Evolutionary conservation across 2,888 invertebrate genomes (phyloP), one percentile per base, ranked within the genome.

Genomic region (Adelphocoris suturalis): DNA sequence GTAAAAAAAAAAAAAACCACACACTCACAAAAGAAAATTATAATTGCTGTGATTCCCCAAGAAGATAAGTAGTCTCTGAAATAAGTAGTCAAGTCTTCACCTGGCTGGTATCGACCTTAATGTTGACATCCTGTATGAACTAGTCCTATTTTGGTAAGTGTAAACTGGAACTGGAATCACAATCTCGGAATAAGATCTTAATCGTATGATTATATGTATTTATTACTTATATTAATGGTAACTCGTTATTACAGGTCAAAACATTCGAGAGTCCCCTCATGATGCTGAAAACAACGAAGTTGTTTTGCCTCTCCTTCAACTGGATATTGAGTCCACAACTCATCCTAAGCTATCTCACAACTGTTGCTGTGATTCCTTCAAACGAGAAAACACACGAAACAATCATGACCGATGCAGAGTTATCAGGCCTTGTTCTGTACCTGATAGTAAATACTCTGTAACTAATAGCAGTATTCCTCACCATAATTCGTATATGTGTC

Each of bases 401-500:
- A 91, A 91, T 48, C 91, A 91, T 82, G 91, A 91, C 55, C 91
- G 91, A 84, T 91, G 91, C 68, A 91, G 47, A 27, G 76, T 48
- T 52, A 48, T 90, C 28, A 57, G 90, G n/a, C 90, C 91, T 46
- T 89, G 88, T 80, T 91, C 91, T 27, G 48, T 89, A n/a, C 90
- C 90, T 3, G 87, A 80, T 37, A 90, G 89, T 19, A 78, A 86
- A n/a, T 68, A 89, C 27, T 75, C 84, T 19, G 27, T 61, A 28
- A 85, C 81, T 48, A 81, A 75, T 55, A 75, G 61, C 82, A 90
- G 91, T 90, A 90, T 90, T 85, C 90, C 89, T 52, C 90, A 91
- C 75, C 91, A 89, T 47, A 91, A 90, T 89, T 91, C 91, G 7
- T 91, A 90, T 46, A 75, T 91, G 57, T 90, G 91, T 82, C 89